A percentile compares a stretch with the other conserved stretches of the same genome.
phyloP scores from a whole-genome alignment of 2,797 vertebrate species.

The Forpus xanthops region DNA sequence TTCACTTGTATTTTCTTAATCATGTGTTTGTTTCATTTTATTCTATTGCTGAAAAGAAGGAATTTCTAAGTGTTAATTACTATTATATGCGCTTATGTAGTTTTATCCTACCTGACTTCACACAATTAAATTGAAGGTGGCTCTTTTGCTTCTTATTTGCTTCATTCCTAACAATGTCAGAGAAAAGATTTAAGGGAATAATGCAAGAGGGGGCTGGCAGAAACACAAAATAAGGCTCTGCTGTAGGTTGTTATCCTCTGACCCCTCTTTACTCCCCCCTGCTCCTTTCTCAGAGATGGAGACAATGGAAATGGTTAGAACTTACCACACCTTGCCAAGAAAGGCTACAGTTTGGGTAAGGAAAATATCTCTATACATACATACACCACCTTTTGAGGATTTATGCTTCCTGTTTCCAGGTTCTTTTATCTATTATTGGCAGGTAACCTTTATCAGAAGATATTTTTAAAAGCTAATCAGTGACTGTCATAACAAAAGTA shows the following conservation, averaged over 20 bases:
- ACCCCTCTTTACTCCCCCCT: neutral
- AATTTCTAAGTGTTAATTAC: neutral
- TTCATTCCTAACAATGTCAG: neutral
- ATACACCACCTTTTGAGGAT: neutral
- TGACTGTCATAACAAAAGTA: neutral
- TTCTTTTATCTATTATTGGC: neutral
- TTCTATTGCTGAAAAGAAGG: neutral
- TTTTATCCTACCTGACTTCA: neutral
- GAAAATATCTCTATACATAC: neutral
- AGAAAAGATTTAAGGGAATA: neutral
- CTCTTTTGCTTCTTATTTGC: neutral
- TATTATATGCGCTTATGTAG: neutral
- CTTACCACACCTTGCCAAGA: neutral
- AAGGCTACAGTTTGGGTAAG: neutral
- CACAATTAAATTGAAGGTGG: neutral
- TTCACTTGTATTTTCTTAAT: neutral
- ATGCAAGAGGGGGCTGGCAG: neutral
- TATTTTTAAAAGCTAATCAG: neutral
- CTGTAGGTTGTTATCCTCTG: neutral
- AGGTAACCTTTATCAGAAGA: neutral
- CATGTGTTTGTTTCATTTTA: neutral
- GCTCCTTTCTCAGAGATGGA: fast-evolving
- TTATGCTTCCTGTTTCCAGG: neutral
- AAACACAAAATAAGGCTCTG: neutral
- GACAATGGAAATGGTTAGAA: neutral